Evolutionary conservation across 2,113 vertebrate genomes (phyloP).

Genomic region (Calypte anna): DNA sequence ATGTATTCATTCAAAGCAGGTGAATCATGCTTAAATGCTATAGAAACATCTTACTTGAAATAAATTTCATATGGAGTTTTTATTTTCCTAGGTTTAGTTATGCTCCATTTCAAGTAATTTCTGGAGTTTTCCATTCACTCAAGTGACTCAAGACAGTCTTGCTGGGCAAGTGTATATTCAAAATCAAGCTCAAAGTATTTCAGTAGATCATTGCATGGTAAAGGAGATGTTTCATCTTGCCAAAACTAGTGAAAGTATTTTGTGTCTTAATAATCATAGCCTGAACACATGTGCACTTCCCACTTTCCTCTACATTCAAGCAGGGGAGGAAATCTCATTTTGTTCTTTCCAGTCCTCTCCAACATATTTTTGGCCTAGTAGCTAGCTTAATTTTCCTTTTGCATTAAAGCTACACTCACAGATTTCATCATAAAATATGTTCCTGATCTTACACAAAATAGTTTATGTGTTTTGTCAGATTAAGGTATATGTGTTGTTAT

Average conservation of each 20-base stretch:
- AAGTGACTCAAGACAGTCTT: not conserved
- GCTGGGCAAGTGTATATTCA: not conserved
- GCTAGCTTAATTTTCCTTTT: not conserved
- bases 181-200: not conserved
- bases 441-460: not conserved
- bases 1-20: not conserved
- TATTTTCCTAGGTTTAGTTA: not conserved
- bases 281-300: not conserved
- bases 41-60: not conserved
- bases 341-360: not conserved
- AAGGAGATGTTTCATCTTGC: not conserved
- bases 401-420: not conserved
- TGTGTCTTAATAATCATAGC: not conserved
- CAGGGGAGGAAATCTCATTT: not conserved
- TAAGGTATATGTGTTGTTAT: not conserved
- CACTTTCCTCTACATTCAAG: not conserved
- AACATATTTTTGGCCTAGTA: not conserved
- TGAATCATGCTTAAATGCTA: not conserved
- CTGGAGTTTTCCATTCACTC: not conserved
- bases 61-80: not conserved
- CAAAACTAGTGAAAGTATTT: not conserved
- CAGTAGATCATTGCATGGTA: not conserved
- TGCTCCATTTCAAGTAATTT: not conserved
- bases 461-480: not conserved
- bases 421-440: not conserved